These are phyloP conservation scores for Drosophila tsacasi DNA, from an alignment of 1,140 invertebrate species.

Conservation along the genomic window DNA sequence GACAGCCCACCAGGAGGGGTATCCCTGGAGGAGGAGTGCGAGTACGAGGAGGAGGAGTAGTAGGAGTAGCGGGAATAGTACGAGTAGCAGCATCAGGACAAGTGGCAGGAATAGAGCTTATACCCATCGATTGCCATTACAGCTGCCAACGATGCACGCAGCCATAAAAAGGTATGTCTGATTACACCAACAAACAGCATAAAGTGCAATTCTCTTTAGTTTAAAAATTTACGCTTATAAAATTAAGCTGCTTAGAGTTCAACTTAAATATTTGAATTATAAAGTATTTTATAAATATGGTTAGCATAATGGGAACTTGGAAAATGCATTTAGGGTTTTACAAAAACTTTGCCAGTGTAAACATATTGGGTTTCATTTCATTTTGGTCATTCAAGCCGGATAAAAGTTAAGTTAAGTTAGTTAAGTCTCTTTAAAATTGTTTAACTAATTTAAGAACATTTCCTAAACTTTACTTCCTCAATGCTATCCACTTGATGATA, in stretches of 20 bases:
- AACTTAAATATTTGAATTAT: neutral
- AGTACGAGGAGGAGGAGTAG: too few species aligned
- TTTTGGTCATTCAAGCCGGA: neutral
- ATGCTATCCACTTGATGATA: neutral
- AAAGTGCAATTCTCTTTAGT: neutral
- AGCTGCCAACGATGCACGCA: slow-evolving; percentile 57
- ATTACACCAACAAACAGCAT: slow-evolving; percentile 29
- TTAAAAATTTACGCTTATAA: neutral
- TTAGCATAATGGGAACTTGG: too few species aligned
- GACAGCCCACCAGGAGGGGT: slow-evolving; percentile 6
- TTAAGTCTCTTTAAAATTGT: too few species aligned
- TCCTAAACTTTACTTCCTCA: neutral
- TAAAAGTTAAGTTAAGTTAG: too few species aligned
- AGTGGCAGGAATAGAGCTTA: slow-evolving; percentile 45
- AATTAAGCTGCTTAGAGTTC: neutral
- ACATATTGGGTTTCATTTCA: neutral
- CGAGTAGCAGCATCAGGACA: slow-evolving; percentile 14
- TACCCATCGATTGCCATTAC: slow-evolving; percentile 64
- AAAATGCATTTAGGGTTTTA: too few species aligned
- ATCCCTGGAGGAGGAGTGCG: neutral
- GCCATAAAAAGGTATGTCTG: slow-evolving; percentile 59
- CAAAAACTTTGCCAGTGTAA: neutral
- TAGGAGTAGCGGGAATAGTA: neutral
- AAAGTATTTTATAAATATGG: neutral
- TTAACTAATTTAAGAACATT: too few species aligned